Percentiles rank a stretch among this genome's conserved stretches.
Conservation (phyloP, 2,888 invertebrate genomes). For the Dynastes grantii region DNA sequence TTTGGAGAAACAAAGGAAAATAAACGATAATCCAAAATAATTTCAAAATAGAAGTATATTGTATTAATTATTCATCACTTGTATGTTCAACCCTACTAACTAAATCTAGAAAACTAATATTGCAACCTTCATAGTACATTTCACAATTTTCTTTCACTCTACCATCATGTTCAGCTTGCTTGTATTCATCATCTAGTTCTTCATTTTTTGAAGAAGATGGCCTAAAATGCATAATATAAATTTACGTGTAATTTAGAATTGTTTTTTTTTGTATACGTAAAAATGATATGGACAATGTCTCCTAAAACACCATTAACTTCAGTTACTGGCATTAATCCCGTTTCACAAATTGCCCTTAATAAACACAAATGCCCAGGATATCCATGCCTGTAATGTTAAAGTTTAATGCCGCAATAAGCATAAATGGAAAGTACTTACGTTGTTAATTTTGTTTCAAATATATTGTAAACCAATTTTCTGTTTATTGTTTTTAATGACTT, state of each 20-base stretch:
- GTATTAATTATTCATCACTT: background rate
- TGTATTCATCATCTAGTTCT: conserved; percentile 57
- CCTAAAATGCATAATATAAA: conserved; percentile 67
- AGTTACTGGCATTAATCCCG: conserved; percentile 78
- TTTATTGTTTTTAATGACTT: conserved; percentile 52
- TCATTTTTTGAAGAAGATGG: conserved; percentile 77
- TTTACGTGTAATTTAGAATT: background rate
- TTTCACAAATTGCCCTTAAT: conserved; percentile 83
- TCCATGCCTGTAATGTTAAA: conserved; percentile 73
- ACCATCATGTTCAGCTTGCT: conserved; percentile 61
- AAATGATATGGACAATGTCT: conserved; percentile 81
- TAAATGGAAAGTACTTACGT: conserved; percentile 57
- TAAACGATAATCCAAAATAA: too few relatives aligned
- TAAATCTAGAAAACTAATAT: conserved; percentile 74
- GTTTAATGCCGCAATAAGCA: background rate
- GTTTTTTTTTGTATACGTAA: conserved; percentile 74
- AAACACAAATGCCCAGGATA: conserved; percentile 80
- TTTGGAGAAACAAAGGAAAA: too few relatives aligned
- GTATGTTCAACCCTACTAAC: conserved; percentile 65
- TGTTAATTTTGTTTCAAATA: conserved; percentile 62
- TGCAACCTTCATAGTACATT: conserved; percentile 72
- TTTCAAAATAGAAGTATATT: background rate
- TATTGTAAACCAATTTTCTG: conserved; percentile 61
- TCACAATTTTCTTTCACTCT: conserved; percentile 70
- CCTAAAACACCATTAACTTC: conserved; percentile 78